Base-by-base conservation (phyloP, 1,140 invertebrate genomes). In the Bombyx mandarina region DNA sequence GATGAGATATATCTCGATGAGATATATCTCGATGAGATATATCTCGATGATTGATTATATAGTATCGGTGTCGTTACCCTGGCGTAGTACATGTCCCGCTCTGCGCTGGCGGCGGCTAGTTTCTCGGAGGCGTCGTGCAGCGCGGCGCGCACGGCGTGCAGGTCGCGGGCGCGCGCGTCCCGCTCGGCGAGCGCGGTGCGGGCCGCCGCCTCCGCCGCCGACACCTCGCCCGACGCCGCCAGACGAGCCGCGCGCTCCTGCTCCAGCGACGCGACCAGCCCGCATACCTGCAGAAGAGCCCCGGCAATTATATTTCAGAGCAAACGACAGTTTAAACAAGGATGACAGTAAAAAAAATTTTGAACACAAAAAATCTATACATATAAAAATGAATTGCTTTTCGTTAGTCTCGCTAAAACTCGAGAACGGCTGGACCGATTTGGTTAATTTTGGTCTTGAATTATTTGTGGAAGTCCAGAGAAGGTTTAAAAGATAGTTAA, bases 191-290 rank as follows among this genome's bases (percentile, higher is more conserved):
- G 62, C 8, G 83, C 79, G 7, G 74, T 63, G 35, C 77, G 71
- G n/a, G 74, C 75, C 10, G 78, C 72, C 43, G 83, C 77, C 66
- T 88, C 83, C 8, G 83, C 82, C 43, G 79, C 67, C n/a, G 77
- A 74, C 43, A 77, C 71, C 63, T 88, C 87, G 35, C 76, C 65
- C 53, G 71, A 65, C 6, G 82, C 72, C 12, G 80, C 66, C 56
- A 77, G 54, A 3, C 85, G 82, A 43, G 85, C 95, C 59, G 94
- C 91, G 61, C 94, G 93, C 88, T 98, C 97, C 80, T 98, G 96
- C 65, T 98, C 97, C 10, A 98, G 85, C 78, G 97, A 95, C 35
- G 93, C 91, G 54, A 94, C 92, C 8, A 98, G 79, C 1, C 92
- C 93, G 73, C 94, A 93, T 42, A 90, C 91, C 86, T 88, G 59